Percentiles rank a stretch among this genome's conserved stretches.
Evolutionary conservation across 2,113 vertebrate genomes (phyloP).

Genomic region (Cariama cristata): DNA sequence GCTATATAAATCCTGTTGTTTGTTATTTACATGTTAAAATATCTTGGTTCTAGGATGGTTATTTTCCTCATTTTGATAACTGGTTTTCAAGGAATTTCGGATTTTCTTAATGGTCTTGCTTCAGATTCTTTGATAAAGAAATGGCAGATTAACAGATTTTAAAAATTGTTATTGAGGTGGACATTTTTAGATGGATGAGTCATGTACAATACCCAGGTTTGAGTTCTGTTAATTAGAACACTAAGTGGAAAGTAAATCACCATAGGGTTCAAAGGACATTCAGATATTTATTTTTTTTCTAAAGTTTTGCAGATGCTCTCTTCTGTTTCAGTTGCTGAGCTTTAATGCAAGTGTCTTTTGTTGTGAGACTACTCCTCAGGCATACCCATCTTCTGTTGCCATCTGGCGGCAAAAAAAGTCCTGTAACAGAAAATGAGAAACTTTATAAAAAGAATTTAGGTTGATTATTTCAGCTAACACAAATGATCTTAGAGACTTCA

Average conservation of each 20-base stretch:
- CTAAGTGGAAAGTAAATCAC: not conserved
- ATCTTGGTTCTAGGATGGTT: not conserved
- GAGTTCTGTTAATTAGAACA: not conserved
- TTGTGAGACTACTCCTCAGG: not conserved
- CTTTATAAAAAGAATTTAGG: not conserved
- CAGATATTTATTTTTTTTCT: not conserved
- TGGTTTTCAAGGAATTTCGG: not conserved
- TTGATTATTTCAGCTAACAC: not conserved
- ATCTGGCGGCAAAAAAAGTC: slow-evolving; percentile 32
- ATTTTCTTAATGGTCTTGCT: not conserved
- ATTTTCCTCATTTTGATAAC: not conserved
- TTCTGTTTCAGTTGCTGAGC: not conserved
- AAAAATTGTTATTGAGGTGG: not conserved
- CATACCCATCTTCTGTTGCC: slow-evolving; percentile 35
- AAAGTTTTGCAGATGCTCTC: not conserved
- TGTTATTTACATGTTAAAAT: not conserved
- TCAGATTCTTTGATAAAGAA: not conserved
- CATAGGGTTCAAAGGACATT: not conserved
- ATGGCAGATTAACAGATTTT: not conserved
- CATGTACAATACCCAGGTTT: not conserved
- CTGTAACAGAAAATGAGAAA: not conserved
- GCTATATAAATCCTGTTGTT: not conserved
- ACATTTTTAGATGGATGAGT: not conserved
- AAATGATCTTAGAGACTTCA: not conserved
- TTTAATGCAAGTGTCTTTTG: not conserved